These are phyloP conservation scores for Sardinella longiceps DNA, from an alignment of 2,797 vertebrate species.

Conservation along the genomic window DNA sequence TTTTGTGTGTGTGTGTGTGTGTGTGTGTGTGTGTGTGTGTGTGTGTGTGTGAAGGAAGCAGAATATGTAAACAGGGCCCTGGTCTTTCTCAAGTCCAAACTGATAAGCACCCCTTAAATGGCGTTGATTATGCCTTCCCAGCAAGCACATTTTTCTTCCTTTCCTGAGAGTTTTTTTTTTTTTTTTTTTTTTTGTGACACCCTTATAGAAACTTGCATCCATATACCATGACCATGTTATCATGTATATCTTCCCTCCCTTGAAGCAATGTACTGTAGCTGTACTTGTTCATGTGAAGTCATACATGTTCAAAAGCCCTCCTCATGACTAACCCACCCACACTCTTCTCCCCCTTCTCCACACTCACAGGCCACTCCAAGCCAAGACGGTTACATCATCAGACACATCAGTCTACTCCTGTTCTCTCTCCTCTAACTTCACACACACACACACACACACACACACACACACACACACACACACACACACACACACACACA, in stretches of 20 bases:
- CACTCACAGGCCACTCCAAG: background rate
- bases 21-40: constrained; percentile 21
- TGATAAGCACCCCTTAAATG: constrained; percentile 25
- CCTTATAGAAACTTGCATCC: background rate
- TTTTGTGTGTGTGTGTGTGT: constrained; percentile 29
- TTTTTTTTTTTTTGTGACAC: background rate
- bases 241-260: background rate
- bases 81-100: background rate
- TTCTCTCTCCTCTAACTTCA: background rate
- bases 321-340: background rate
- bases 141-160: background rate
- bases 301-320: background rate
- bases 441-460: background rate
- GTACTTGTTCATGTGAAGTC: too few species aligned
- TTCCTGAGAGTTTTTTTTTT: background rate
- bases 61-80: constrained; percentile 32
- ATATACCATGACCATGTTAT: background rate
- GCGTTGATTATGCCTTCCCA: background rate
- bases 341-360: background rate
- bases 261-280: background rate
- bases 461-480: background rate
- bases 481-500: background rate
- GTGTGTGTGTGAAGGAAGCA: constrained; percentile 53
- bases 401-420: background rate
- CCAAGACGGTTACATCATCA: constrained; percentile 16